Conservation (phyloP, 2,888 invertebrate species). For the Phrixothrix hirtus region DNA sequence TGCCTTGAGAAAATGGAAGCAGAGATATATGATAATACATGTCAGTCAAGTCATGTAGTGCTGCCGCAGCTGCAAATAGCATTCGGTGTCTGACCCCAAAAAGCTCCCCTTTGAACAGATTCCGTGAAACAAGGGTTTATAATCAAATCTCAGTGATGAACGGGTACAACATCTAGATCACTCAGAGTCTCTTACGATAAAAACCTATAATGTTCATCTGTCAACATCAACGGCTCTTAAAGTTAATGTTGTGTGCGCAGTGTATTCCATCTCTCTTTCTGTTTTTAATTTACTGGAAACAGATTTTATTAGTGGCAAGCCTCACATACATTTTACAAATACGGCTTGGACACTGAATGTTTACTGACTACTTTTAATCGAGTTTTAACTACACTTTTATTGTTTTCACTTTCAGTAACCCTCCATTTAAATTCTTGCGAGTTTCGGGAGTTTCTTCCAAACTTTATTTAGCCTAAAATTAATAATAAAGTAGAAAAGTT, state of each 20-base stretch:
- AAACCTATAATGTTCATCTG: constrained; percentile 33
- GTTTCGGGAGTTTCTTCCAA: too few relatives aligned
- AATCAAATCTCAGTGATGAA: constrained; percentile 25
- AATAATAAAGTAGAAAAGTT: too few relatives aligned
- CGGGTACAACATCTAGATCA: constrained; percentile 20
- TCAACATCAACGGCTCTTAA: constrained; percentile 29
- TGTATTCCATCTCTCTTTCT: constrained; percentile 35
- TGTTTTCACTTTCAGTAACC: constrained; percentile 12
- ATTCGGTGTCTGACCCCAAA: constrained; percentile 16
- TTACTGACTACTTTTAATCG: constrained; percentile 24
- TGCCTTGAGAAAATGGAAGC: constrained; percentile 31
- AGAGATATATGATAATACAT: constrained; percentile 38
- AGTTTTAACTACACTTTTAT: constrained; percentile 22
- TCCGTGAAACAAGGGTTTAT: constrained; percentile 21
- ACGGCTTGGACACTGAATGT: constrained; percentile 33
- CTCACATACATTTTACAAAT: constrained; percentile 36
- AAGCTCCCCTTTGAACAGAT: constrained; percentile 11
- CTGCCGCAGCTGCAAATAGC: constrained; percentile 14
- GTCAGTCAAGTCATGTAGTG: constrained; percentile 35
- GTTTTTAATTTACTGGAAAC: constrained; percentile 46
- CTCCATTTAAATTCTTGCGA: constrained; percentile 12
- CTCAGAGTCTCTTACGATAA: constrained; percentile 12
- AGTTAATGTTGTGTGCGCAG: constrained; percentile 42
- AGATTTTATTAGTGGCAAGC: constrained; percentile 43
- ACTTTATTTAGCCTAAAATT: too few relatives aligned